Base-by-base conservation (phyloP, 2,888 invertebrate genomes). In the Leucophenga montana region DNA sequence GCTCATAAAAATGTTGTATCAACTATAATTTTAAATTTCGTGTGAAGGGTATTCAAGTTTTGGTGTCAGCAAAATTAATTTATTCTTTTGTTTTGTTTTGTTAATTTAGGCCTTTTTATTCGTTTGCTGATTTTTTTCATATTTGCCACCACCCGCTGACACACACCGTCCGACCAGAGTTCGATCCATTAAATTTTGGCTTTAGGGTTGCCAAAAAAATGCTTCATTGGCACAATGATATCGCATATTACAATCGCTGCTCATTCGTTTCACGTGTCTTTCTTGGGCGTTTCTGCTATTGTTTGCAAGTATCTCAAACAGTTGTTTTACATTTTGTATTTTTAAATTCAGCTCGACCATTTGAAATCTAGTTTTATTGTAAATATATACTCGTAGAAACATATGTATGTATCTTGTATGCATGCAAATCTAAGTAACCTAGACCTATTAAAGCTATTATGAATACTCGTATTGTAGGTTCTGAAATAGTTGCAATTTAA, bases 191-290 rank as follows among this genome's bases (percentile, higher is more conserved):
- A 27, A 14, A 57, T 27, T 57, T 57, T 57, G 31, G 57, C 57
- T 57, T 57, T 57, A 57, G 31, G 57, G 62, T 62, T 46, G 14
- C 22, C 46, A 46, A 62, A 62, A 46, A 64, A 33, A 39, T 33
- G 59, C n/a, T 59, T 48, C 69, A 64, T 64, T 61, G 59, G 46
- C 62, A 69, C 77, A 82, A 77, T 83, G 83, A 81, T 84, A 84
- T 84, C 84, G 82, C 83, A 78, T 77, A 79, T 78, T 84, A 79
- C 82, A 81, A 83, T 83, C 82, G 67, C 75, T 78, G 77, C 80
- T 79, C 81, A 83, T 81, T 80, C 83, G 81, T 79, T 81, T 83
- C 81, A 80, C 20, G 8, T 57, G 57, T 14, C 27, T 57, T 57
- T 31, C n/a, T 31, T 64, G 62, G 62, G 62, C 62, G 62, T 64